Percentiles rank a stretch among this genome's conserved stretches.
These are phyloP conservation scores for Helogale parvula DNA, from an alignment of 2,113 vertebrate species.

Conservation along the genomic window DNA sequence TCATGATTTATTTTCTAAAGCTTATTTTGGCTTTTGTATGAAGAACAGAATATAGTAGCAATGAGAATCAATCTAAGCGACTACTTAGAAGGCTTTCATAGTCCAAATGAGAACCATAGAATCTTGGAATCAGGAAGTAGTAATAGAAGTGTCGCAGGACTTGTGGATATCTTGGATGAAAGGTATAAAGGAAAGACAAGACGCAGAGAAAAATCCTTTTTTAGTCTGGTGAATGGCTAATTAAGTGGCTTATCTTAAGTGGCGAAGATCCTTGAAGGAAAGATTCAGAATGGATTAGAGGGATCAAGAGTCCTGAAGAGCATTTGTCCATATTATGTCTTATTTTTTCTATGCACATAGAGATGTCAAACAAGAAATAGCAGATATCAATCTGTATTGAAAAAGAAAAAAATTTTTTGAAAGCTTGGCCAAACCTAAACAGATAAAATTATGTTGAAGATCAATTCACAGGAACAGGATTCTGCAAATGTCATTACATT, in stretches of 20 bases:
- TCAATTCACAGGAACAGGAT: not conserved
- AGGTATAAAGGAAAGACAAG: not conserved
- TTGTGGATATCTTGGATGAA: not conserved
- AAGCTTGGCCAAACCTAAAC: not conserved
- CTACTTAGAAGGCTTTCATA: not conserved
- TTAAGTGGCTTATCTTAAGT: not conserved
- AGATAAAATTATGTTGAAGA: not conserved
- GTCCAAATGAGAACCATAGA: not conserved
- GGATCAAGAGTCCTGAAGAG: not conserved
- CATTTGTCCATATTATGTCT: not conserved
- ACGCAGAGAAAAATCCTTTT: not conserved
- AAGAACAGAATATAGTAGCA: not conserved
- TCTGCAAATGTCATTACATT: not conserved
- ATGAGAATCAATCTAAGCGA: not conserved
- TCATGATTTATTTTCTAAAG: not conserved
- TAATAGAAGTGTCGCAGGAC: not conserved
- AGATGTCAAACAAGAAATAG: not conserved
- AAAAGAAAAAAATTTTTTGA: not conserved
- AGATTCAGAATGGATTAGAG: not conserved
- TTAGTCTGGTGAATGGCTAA: not conserved
- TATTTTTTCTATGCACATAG: not conserved
- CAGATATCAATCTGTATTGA: not conserved
- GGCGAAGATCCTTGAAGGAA: not conserved
- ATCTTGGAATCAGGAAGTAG: not conserved
- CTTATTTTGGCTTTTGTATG: not conserved